These are phyloP conservation scores for Alces alces DNA, from an alignment of 2,113 vertebrate genomes.

Conservation along the genomic window DNA sequence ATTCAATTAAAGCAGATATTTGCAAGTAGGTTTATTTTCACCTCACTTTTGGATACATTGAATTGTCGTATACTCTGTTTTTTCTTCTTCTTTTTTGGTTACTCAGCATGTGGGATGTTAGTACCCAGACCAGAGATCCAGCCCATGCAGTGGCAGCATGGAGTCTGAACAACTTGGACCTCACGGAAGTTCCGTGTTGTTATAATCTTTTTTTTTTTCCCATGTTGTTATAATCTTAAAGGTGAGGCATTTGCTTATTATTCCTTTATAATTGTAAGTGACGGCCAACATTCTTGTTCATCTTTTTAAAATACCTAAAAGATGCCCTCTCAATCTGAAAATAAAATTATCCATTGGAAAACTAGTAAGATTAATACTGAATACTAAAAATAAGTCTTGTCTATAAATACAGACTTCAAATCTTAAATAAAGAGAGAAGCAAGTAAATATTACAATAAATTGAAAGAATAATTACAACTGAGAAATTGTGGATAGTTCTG, in stretches of 20 bases:
- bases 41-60: neutral
- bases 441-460: neutral
- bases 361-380: neutral
- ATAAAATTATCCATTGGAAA: neutral
- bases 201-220: neutral
- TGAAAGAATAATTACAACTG: neutral
- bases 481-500: neutral
- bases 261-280: neutral
- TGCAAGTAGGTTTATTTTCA: neutral
- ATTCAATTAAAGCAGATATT: neutral
- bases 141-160: rapidly evolving
- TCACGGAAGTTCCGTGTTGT: neutral
- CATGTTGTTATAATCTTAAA: neutral
- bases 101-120: neutral
- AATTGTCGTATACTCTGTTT: neutral
- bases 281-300: neutral
- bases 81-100: neutral
- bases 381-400: neutral
- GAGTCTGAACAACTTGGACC: neutral
- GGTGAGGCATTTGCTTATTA: neutral
- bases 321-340: neutral
- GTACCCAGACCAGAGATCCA: neutral
- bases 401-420: neutral
- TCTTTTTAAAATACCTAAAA: neutral
- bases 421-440: neutral